Evolutionary conservation across 1,140 invertebrate genomes (phyloP), one percentile per base, ranked within the genome.

Genomic region (Bicyclus anynana): DNA sequence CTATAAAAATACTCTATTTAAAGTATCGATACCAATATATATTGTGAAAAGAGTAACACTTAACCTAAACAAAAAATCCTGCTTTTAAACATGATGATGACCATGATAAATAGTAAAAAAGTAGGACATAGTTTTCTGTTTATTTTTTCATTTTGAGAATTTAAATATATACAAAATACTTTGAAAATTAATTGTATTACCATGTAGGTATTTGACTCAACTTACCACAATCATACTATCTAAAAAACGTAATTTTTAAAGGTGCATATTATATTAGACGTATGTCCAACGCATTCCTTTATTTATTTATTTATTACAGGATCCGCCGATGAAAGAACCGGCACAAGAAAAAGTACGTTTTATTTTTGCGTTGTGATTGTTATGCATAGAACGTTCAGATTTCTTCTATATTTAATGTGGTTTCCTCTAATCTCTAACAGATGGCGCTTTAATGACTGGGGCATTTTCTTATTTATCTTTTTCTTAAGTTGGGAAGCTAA

Each of bases 291-390:
- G 29, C 12, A 33, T 33, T 12, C 29, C 29, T 38, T 6, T 16
- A 38, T 17, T 0, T 38, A 38, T 38, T 38, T 40, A 52, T 62
- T 64, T 67, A 59, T 84, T 85, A 14, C 80, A 85, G 82, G 78
- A 57, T 9, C 62, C 58, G 51, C 63, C 63, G 62, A 84, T 59
- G 66, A 67, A 60, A 47, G 56, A 59, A 78, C 74, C 42, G 79
- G 78, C 47, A 65, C 56, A 67, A 77, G 69, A 59, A 69, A 81
- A 81, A 75, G 82, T 85, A 85, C 74, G 82, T 77, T 53, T 55
- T 55, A 20, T 35, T 10, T 48, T 29, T 48, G 13, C 50, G 42
- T 51, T 50, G 40, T 7, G 48, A 50, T 57, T 21, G 38, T 5
- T 16, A 16, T 38, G 13, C 37, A 6, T 16, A 38, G 16, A 14